Evolutionary conservation across 1,140 invertebrate genomes (phyloP).

Genomic region (Bombus picipes): DNA sequence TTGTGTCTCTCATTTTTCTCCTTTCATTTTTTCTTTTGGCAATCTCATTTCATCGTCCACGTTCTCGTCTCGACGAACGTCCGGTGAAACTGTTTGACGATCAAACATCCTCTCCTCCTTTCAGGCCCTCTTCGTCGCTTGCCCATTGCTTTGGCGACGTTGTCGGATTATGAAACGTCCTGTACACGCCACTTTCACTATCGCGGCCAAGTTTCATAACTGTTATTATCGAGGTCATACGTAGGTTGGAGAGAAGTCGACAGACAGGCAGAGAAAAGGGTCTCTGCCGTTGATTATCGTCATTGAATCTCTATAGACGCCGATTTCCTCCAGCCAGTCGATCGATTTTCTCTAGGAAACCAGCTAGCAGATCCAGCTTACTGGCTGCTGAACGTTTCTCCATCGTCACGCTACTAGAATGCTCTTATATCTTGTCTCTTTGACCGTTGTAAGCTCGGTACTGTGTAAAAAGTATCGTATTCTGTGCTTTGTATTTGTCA

Average conservation of each 20-base stretch:
- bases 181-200: slow-evolving; percentile 76
- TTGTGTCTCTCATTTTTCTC: background rate
- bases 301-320: background rate
- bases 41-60: background rate
- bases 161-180: slow-evolving; percentile 71
- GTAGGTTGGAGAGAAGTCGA: slow-evolving; percentile 61
- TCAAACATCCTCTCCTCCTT: slow-evolving; percentile 34
- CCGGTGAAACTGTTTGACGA: slow-evolving; percentile 35
- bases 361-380: background rate
- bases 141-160: slow-evolving; percentile 28
- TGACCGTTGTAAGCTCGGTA: too few species aligned
- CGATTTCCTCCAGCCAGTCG: background rate
- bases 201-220: slow-evolving; percentile 77
- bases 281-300: slow-evolving; percentile 28
- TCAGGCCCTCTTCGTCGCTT: background rate
- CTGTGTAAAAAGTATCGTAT: too few species aligned
- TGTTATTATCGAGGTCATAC: slow-evolving; percentile 77
- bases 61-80: background rate
- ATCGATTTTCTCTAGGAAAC: background rate
- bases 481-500: too few species aligned
- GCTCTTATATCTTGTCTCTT: too few species aligned
- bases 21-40: background rate
- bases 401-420: too few species aligned
- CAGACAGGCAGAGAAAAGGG: slow-evolving; percentile 59
- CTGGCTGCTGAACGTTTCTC: too few species aligned